Conservation (phyloP, 2,797 vertebrate species). For the Alcedo quadribrachys region DNA sequence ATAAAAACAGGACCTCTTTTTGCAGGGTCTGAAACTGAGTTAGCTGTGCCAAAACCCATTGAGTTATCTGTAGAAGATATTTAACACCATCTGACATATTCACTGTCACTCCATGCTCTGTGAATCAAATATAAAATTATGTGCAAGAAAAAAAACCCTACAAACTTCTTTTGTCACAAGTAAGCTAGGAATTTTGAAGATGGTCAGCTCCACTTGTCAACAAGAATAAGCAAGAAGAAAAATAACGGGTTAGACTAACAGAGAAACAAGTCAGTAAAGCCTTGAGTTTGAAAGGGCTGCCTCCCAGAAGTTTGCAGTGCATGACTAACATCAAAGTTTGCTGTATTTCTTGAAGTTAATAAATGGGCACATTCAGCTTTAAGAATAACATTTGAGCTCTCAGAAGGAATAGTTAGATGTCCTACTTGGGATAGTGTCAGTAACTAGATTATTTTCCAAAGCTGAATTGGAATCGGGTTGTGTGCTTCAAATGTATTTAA, state of each 20-base stretch:
- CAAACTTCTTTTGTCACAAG: constrained; percentile 55
- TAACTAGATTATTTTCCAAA: background rate
- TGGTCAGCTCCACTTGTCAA: constrained; percentile 55
- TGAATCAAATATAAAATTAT: constrained; percentile 57
- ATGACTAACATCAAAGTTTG: background rate
- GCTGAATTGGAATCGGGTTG: background rate
- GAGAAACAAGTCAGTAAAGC: background rate
- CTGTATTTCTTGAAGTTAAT: background rate
- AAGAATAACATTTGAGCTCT: background rate
- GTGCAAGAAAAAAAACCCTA: constrained; percentile 45
- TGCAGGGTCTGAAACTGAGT: constrained; percentile 36
- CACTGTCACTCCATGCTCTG: constrained; percentile 44
- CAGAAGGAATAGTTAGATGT: background rate
- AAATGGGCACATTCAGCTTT: background rate
- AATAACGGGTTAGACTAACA: constrained; percentile 24
- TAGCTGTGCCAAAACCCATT: constrained; percentile 59
- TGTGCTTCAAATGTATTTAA: background rate
- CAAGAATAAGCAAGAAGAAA: constrained; percentile 47
- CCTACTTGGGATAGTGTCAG: background rate
- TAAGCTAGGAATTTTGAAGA: constrained; percentile 47
- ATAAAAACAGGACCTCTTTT: constrained; percentile 40
- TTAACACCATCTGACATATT: constrained; percentile 61
- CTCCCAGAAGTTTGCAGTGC: background rate
- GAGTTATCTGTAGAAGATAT: constrained; percentile 45
- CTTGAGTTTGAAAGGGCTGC: background rate